Evolutionary conservation across 1,140 invertebrate species (phyloP).

Genomic region (Homarus americanus): DNA sequence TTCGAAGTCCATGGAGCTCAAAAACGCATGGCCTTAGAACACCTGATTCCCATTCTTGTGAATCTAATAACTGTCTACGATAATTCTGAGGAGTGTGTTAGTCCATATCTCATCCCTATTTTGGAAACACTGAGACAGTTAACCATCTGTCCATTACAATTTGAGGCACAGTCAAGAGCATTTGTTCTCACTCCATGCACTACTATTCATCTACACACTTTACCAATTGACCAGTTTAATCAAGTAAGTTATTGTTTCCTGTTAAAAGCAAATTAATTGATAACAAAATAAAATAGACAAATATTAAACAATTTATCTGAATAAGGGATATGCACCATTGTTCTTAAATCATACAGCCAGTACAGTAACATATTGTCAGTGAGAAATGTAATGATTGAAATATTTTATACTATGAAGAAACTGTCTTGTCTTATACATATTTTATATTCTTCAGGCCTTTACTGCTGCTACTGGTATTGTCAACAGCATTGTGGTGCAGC

Average conservation of each 20-base stretch:
- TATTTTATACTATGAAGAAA: too few relatives aligned
- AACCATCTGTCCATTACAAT: neutral
- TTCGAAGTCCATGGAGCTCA: neutral
- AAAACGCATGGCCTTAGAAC: conserved; percentile 19
- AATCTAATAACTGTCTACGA: conserved; percentile 7
- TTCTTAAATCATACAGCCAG: too few relatives aligned
- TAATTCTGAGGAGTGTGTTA: neutral
- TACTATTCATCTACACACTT: conserved; percentile 11
- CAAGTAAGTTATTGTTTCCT: conserved; percentile 23
- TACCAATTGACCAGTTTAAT: conserved; percentile 18
- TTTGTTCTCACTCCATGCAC: conserved; percentile 23
- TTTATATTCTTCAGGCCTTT: conserved; percentile 11
- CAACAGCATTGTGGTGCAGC: conserved; percentile 20
- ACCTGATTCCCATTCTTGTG: conserved; percentile 37
- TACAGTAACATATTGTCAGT: too few relatives aligned
- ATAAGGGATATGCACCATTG: too few relatives aligned
- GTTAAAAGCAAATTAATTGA: too few relatives aligned
- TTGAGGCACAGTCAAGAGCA: conserved; percentile 26
- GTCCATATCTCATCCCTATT: neutral
- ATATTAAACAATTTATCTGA: too few relatives aligned
- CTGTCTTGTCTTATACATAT: too few relatives aligned
- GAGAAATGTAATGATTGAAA: too few relatives aligned
- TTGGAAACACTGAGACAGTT: conserved; percentile 25
- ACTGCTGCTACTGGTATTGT: conserved; percentile 18
- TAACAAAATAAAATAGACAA: too few relatives aligned